A percentile compares a stretch with the other conserved stretches of the same genome.
Evolutionary conservation across 2,888 invertebrate species (phyloP).

Genomic region (Synergus itoensis): DNA sequence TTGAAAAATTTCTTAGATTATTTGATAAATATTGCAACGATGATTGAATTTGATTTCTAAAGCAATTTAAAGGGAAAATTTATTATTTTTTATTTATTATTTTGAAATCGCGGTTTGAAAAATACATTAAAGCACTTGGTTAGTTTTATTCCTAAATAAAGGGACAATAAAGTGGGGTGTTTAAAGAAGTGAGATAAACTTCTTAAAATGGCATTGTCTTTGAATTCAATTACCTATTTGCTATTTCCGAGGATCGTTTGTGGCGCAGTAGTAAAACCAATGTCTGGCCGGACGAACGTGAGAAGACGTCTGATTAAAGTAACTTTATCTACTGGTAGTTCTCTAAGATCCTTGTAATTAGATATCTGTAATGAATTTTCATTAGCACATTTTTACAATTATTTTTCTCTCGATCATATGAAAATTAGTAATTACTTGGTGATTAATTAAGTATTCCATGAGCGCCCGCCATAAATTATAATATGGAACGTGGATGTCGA

Average conservation of each 20-base stretch:
- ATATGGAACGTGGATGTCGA: not conserved
- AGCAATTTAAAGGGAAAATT: not conserved
- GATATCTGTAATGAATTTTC: not conserved
- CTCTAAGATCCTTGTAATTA: not conserved
- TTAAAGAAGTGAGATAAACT: not conserved
- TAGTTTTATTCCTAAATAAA: not conserved
- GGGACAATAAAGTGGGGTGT: not conserved
- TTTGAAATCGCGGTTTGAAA: too few species aligned
- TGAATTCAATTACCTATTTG: not conserved
- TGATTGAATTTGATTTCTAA: too few species aligned
- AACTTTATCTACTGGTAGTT: not conserved
- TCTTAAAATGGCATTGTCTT: not conserved
- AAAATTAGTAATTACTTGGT: constrained; percentile 1
- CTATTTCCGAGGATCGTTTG: not conserved
- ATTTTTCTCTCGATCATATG: not conserved
- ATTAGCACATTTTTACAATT: too few species aligned
- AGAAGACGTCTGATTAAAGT: not conserved
- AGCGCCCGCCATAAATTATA: not conserved
- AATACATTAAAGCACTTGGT: not conserved
- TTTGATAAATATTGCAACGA: too few species aligned
- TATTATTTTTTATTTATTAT: too few species aligned
- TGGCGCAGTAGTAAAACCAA: constrained; percentile 6
- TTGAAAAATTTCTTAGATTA: too few species aligned
- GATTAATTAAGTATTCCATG: not conserved
- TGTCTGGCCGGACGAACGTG: constrained; percentile 9